Percentiles rank a stretch among this genome's conserved stretches.
These are phyloP conservation scores for Rallus crepitans DNA, from an alignment of 2,797 vertebrate genomes.

Conservation along the genomic window DNA sequence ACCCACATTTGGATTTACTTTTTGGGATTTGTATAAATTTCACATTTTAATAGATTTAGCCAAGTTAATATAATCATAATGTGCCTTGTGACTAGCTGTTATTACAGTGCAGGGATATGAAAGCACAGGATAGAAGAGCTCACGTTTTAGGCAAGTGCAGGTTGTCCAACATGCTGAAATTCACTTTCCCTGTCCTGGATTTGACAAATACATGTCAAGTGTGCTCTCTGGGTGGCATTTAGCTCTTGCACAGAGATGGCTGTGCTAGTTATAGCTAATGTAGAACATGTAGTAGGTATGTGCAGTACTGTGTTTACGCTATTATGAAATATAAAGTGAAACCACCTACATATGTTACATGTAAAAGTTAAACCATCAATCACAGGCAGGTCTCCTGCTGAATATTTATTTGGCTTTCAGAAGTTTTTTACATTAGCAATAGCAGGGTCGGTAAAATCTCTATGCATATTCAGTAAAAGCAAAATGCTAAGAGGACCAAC, in stretches of 20 bases:
- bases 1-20: background rate
- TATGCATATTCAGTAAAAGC: background rate
- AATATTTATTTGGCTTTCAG: conserved; percentile 26
- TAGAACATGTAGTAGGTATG: background rate
- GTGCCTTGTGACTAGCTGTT: background rate
- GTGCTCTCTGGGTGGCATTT: background rate
- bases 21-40: background rate
- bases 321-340: background rate
- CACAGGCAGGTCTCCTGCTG: background rate
- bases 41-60: background rate
- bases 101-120: background rate
- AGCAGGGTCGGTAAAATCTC: conserved; percentile 13
- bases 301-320: background rate
- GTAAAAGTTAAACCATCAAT: background rate
- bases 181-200: background rate
- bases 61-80: background rate
- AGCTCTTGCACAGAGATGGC: background rate
- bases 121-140: background rate
- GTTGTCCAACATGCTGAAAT: background rate
- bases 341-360: background rate
- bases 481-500: background rate
- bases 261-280: background rate
- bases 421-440: background rate
- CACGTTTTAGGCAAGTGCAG: background rate
- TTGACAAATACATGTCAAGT: background rate